Percentiles rank a stretch among this genome's conserved stretches.
phyloP scores from a whole-genome alignment of 2,888 invertebrate species.

The Galerucella nymphaeae region DNA sequence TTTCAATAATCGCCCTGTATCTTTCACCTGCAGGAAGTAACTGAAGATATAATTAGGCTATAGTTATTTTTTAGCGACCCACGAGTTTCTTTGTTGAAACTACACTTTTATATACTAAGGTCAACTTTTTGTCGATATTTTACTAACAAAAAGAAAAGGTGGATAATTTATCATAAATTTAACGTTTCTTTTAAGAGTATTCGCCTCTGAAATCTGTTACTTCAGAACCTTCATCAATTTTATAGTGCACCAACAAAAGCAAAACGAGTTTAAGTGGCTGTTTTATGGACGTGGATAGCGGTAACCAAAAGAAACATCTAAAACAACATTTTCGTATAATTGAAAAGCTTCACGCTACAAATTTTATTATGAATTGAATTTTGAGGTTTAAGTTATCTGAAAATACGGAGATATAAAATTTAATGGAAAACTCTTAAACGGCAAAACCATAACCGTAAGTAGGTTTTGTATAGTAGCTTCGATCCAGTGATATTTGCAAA shows the following conservation, averaged over 20 bases:
- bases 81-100: background rate
- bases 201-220: background rate
- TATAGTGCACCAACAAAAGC: background rate
- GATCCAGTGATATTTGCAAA: background rate
- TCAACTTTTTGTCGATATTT: background rate
- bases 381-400: background rate
- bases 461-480: slow-evolving; percentile 21
- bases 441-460: slow-evolving; percentile 21
- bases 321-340: slow-evolving; percentile 10
- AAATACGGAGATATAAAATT: slow-evolving; percentile 24
- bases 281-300: slow-evolving; percentile 6
- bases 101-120: background rate
- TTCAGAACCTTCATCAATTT: background rate
- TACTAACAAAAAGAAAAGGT: background rate
- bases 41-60: no score
- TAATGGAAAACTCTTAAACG: slow-evolving; percentile 28
- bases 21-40: no score
- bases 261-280: background rate
- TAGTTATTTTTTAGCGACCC: no score
- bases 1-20: no score
- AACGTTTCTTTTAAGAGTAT: background rate
- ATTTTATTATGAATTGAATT: slow-evolving; percentile 2
- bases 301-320: slow-evolving; percentile 1
- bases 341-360: slow-evolving; percentile 4
- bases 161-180: background rate